These are phyloP conservation scores for Elaphurus davidianus DNA, from an alignment of 2,113 vertebrate species.

Conservation along the genomic window DNA sequence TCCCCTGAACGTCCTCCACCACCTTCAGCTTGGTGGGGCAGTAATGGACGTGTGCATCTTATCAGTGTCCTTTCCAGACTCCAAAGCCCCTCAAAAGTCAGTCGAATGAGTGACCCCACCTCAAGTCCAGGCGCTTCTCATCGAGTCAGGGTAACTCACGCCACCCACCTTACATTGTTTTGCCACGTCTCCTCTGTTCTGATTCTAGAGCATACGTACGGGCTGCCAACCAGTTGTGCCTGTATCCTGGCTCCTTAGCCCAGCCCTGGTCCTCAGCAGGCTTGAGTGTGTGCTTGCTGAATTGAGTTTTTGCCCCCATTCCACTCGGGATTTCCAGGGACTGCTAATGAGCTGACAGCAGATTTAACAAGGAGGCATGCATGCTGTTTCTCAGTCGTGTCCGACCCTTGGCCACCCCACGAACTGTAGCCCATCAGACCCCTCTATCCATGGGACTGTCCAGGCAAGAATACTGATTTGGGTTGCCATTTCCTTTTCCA, in stretches of 20 bases:
- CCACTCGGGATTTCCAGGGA: background rate
- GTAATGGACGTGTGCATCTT: fast-evolving
- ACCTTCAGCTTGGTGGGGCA: background rate
- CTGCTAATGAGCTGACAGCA: background rate
- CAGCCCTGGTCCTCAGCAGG: background rate
- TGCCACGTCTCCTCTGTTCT: fast-evolving
- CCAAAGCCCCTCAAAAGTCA: background rate
- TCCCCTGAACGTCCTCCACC: background rate
- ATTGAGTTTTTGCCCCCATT: background rate
- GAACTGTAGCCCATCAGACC: background rate
- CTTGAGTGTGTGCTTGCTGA: background rate
- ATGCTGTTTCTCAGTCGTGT: background rate
- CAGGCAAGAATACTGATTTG: background rate
- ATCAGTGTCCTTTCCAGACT: background rate
- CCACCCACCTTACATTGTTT: fast-evolving
- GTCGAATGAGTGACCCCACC: background rate
- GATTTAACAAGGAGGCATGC: no score
- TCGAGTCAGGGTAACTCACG: background rate
- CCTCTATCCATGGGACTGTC: background rate
- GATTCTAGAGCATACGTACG: background rate
- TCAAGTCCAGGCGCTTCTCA: background rate
- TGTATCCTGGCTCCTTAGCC: fast-evolving
- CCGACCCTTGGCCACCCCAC: background rate
- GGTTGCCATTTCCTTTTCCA: background rate
- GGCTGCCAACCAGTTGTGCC: background rate